Evolutionary conservation across 1,140 invertebrate genomes (phyloP).

Genomic region (Tetranychus urticae): DNA sequence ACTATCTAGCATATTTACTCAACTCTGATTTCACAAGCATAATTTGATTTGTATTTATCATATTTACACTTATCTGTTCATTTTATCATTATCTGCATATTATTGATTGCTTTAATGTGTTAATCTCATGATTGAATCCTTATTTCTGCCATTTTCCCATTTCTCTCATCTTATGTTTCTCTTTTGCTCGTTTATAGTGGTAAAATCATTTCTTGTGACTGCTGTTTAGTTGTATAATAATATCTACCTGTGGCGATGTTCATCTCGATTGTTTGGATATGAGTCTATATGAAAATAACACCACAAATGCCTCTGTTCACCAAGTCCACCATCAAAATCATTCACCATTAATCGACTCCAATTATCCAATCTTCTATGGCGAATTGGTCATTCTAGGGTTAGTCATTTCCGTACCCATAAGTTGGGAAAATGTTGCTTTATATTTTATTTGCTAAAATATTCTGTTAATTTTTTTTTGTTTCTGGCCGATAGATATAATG

Average conservation of each 20-base stretch:
- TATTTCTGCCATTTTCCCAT: no score
- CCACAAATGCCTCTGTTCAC: not conserved
- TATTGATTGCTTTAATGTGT: no score
- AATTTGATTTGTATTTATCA: no score
- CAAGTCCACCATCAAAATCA: not conserved
- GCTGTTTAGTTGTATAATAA: not conserved
- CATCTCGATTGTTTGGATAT: not conserved
- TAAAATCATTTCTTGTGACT: no score
- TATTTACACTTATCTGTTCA: no score
- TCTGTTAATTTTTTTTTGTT: not conserved
- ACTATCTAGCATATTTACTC: no score
- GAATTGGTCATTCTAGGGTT: slow-evolving; percentile 81
- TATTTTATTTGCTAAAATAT: not conserved
- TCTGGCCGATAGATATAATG: slow-evolving; percentile 58
- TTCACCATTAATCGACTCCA: not conserved
- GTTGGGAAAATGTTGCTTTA: not conserved
- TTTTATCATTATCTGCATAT: no score
- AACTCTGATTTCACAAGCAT: no score
- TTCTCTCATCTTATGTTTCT: no score
- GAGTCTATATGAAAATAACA: not conserved
- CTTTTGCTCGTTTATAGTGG: no score
- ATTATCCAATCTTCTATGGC: slow-evolving; percentile 37
- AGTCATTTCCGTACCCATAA: slow-evolving; percentile 20
- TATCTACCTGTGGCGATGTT: not conserved
- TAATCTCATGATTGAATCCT: no score